Evolutionary conservation across 2,113 vertebrate species (phyloP).

Genomic region (Polypterus bichir): DNA sequence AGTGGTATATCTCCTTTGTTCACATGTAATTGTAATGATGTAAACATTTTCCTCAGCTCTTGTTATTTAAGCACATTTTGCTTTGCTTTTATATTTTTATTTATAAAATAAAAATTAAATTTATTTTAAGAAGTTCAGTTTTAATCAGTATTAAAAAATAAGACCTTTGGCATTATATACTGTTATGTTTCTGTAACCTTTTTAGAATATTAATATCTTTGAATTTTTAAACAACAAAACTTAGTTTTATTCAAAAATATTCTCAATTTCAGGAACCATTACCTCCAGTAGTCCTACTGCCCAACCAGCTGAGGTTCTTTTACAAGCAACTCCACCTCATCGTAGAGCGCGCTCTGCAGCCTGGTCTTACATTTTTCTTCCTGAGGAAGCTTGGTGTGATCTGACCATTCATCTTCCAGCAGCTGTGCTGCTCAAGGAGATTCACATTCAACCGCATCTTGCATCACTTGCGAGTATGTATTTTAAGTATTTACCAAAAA

Average conservation of each 20-base stretch:
- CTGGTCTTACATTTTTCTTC: slow-evolving; percentile 95
- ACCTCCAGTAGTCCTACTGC: slow-evolving; percentile 97
- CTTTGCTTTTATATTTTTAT: too few species aligned
- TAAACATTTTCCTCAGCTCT: too few species aligned
- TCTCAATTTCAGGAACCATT: slow-evolving; percentile 68
- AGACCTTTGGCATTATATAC: background rate
- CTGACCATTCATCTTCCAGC: slow-evolving; percentile 94
- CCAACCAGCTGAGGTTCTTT: slow-evolving; percentile 88
- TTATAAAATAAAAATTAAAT: too few species aligned
- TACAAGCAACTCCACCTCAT: slow-evolving; percentile 91
- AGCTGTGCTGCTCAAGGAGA: slow-evolving; percentile 88
- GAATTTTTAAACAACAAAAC: background rate
- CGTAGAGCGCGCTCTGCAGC: slow-evolving; percentile 87
- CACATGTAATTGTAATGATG: too few species aligned
- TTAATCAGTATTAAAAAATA: background rate
- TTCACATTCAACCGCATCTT: slow-evolving; percentile 94
- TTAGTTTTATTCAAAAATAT: slow-evolving; percentile 3
- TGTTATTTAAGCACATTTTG: too few species aligned
- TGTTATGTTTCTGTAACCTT: background rate
- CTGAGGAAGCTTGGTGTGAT: slow-evolving; percentile 97
- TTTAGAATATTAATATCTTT: background rate
- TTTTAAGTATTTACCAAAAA: background rate
- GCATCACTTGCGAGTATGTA: slow-evolving; percentile 90
- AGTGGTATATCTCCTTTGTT: too few species aligned
- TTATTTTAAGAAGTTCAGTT: background rate